These are phyloP conservation scores for Cybosia mesomella DNA, from an alignment of 2,888 invertebrate genomes.

Conservation along the genomic window DNA sequence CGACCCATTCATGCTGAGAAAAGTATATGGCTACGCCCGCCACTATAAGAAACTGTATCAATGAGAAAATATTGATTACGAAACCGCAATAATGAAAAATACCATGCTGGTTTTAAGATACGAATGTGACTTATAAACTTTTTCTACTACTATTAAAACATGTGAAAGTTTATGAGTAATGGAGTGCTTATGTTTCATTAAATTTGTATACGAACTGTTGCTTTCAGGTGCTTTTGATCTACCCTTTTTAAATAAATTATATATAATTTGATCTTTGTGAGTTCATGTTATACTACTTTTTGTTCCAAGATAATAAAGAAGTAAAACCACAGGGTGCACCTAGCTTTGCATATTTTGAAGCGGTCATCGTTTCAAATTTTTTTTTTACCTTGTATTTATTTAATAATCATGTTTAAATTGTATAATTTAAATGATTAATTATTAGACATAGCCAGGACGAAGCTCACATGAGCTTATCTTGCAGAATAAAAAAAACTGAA, in stretches of 20 bases:
- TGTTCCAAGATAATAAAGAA: background rate
- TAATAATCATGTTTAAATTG: conserved; percentile 30
- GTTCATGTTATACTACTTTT: background rate
- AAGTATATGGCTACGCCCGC: background rate
- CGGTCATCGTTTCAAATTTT: conserved; percentile 22
- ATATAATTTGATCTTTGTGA: background rate
- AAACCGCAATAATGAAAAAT: background rate
- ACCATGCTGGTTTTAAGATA: background rate
- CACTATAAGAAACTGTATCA: background rate
- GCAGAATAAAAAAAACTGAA: conserved; percentile 39
- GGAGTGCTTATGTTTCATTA: too few relatives aligned
- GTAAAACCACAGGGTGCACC: background rate
- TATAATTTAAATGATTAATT: conserved; percentile 41
- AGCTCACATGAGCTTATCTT: conserved; percentile 39
- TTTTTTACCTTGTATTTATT: conserved; percentile 22
- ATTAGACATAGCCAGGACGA: conserved; percentile 33
- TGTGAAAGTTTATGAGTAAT: too few relatives aligned
- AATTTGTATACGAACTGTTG: too few relatives aligned
- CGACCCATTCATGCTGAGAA: background rate
- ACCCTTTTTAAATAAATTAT: background rate
- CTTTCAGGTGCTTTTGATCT: background rate
- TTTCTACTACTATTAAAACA: background rate
- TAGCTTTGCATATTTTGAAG: conserved; percentile 9
- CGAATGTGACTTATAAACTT: background rate
- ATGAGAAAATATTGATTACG: background rate